Base-by-base conservation (phyloP, 2,113 vertebrate genomes). In the Ursus arctos region DNA sequence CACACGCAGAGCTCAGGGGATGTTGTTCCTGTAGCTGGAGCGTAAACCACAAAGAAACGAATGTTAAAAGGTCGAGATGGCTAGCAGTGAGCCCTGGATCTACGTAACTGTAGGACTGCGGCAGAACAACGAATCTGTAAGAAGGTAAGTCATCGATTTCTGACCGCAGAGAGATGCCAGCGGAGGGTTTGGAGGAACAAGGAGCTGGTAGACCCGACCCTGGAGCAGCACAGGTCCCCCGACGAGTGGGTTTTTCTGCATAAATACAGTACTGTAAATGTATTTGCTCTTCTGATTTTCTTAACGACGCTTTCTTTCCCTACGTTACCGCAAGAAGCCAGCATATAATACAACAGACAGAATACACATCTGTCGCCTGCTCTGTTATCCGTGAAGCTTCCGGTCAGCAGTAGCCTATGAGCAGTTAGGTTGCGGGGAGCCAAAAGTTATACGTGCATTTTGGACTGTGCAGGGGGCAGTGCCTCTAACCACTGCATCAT, bases 191-290 rank as follows among this genome's bases (percentile, higher is more conserved):
- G 28, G 57, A 31, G 33, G 40, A 15, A 8, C 49, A 43, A 26
- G 59, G 59, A 33, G 31, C 31, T 14, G 22, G 55, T 4, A 47
- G 33, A 24, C 28, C 43, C 16, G 43, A 31, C 24, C 43, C 26
- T 2, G 4, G 36, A 14, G 1, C 11, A 7, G 22, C 22, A 14
- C 22, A 21, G 19, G 21, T 12, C 71, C 12, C 0, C 36, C 2
- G 40, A 43, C 8, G 40, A 43, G 69, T 3, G 11, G 36, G 12
- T 13, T 28, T 43, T 14, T 24, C 71, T 74, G 2, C 11, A 24
- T 14, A 12, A 14, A 6, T 24, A 12, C 4, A 9, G 71, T 26
- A 19, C 40, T 3, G 5, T 3, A 24, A 65, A 7, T 43, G 12
- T 26, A 43, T 74, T 43, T 26, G 43, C 40, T 26, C 71, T 74